A percentile compares a stretch with the other conserved stretches of the same genome.
These are phyloP conservation scores for Zaprionus nigranus DNA, from an alignment of 1,140 invertebrate species.

Conservation along the genomic window DNA sequence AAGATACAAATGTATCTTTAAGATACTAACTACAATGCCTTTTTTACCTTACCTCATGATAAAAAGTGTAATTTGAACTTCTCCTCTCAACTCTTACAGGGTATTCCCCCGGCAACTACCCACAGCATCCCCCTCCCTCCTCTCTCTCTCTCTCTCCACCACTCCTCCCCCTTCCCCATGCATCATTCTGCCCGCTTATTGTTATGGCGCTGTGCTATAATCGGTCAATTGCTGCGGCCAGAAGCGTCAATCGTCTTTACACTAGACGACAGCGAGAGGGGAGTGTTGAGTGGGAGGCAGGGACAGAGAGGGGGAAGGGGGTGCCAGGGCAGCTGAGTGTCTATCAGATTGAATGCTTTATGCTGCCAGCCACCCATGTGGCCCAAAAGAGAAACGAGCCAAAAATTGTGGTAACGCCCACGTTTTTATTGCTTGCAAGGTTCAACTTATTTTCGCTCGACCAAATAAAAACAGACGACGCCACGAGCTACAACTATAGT, in stretches of 20 bases:
- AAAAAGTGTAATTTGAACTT: background rate
- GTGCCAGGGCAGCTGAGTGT: background rate
- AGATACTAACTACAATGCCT: background rate
- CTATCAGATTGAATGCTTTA: constrained; percentile 20
- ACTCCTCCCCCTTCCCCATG: background rate
- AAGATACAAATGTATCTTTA: background rate
- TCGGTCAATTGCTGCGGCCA: constrained; percentile 69
- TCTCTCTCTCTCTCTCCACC: background rate
- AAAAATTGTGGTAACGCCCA: constrained; percentile 31
- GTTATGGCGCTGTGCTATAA: constrained; percentile 53
- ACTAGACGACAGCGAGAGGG: background rate
- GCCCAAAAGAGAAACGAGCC: background rate
- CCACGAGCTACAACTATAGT: background rate
- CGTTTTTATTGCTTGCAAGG: constrained; percentile 41
- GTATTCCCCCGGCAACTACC: constrained; percentile 3
- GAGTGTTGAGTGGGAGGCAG: too few species aligned
- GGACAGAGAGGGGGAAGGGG: background rate
- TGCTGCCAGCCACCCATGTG: background rate
- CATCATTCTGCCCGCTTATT: constrained; percentile 26
- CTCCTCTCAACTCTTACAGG: background rate
- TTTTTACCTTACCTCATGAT: background rate
- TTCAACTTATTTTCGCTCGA: constrained; percentile 37
- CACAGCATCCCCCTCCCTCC: background rate
- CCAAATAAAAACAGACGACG: constrained; percentile 33
- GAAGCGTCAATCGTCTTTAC: constrained; percentile 45